Evolutionary conservation across 2,113 vertebrate species (phyloP), one percentile per base, ranked within the genome.

Genomic region (Anthoscopus minutus): DNA sequence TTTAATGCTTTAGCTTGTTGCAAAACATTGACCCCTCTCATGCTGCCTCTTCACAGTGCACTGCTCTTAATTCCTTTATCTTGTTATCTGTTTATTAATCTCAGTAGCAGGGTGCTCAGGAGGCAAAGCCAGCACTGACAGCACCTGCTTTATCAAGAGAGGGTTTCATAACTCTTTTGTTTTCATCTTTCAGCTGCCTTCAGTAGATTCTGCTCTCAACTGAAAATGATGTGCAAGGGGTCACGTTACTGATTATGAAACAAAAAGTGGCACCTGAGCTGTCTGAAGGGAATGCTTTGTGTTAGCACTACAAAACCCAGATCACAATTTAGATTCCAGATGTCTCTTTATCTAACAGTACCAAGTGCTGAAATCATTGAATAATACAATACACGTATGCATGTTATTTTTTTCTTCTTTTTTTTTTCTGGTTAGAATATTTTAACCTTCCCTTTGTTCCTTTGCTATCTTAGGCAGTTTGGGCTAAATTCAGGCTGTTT

Each of bases 51-150:
- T 97, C 94, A 96, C 86, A 51, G 95, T 76, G 89, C 86, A 54
- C 30, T 96, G 65, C 92, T 83, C 92, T 96, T 96, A 96, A 94
- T 97, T 97, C 93, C 96, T 97, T 95, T 95, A 23, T 88, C 85
- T 91, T 96, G 83, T 81, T 97, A 94, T 89, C 94, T 97, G 81
- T 91, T 94, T 97, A 97, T 97, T 97, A 96, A 97, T 98, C 97
- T 97, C 95, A 79, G 76, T 90, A 97, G 88, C 86, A 13, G 77
- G 92, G 69, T 35, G 23, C 94, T 97, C 92, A 86, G 86, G 94
- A 96, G 94, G 69, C 94, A 95, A 60, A 86, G 81, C 88, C 84
- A 82, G 90, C 57, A 44, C 66, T 92, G 93, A 81, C 64, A 94
- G 91, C 61, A 21, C 65, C 47, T 58, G 24, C 58, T 89, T 58